Evolutionary conservation across 2,113 vertebrate species (phyloP).

Genomic region (Pteropus alecto): DNA sequence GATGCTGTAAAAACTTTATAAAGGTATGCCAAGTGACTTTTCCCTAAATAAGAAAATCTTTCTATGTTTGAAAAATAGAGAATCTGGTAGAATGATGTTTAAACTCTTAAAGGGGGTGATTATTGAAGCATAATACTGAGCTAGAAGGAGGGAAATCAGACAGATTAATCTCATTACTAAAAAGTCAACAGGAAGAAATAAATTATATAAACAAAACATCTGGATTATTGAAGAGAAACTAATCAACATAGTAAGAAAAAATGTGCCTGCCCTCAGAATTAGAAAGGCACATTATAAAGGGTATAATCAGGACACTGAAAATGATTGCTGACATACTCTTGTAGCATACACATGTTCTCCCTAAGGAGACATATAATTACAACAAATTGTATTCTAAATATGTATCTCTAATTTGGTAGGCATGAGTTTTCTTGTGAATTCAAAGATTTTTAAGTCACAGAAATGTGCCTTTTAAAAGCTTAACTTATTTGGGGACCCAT

Average conservation of each 20-base stretch:
- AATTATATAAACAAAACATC: slow-evolving; percentile 68
- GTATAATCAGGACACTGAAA: slow-evolving; percentile 64
- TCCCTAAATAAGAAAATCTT: neutral
- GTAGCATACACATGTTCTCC: slow-evolving; percentile 45
- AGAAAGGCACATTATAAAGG: slow-evolving; percentile 46
- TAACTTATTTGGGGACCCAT: neutral
- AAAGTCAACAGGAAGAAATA: slow-evolving; percentile 64
- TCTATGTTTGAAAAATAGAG: neutral
- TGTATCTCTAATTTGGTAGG: slow-evolving; percentile 52
- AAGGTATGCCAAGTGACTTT: neutral
- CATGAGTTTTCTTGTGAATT: slow-evolving; percentile 36
- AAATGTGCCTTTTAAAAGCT: slow-evolving; percentile 36
- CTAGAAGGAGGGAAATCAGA: neutral
- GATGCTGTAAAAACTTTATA: neutral
- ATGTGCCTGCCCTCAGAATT: slow-evolving; percentile 46
- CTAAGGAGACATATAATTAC: slow-evolving; percentile 67
- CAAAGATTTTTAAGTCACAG: slow-evolving; percentile 28
- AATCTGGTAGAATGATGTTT: neutral
- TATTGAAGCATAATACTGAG: slow-evolving; percentile 27
- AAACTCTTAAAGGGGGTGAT: slow-evolving; percentile 23
- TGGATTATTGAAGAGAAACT: slow-evolving; percentile 66
- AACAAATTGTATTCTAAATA: slow-evolving; percentile 71
- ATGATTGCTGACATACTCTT: slow-evolving; percentile 39
- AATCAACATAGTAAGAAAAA: slow-evolving; percentile 54
- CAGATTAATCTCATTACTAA: slow-evolving; percentile 67